Evolutionary conservation across 2,113 vertebrate species (phyloP).

Genomic region (Falco punctatus): DNA sequence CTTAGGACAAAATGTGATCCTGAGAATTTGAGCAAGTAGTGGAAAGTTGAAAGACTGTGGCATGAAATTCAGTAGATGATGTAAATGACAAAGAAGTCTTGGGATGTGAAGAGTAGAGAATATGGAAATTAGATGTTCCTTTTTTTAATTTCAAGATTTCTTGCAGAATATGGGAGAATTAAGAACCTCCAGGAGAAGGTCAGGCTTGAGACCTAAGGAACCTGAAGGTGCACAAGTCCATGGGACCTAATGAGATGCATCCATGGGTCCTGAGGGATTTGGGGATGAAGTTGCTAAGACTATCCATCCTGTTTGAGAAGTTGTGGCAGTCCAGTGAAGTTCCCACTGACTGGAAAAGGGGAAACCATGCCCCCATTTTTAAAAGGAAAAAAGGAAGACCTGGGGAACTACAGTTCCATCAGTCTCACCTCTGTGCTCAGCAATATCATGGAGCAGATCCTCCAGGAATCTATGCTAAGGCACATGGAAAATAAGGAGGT

Average conservation of each 20-base stretch:
- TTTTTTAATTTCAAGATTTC: neutral
- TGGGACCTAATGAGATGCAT: neutral
- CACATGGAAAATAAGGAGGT: neutral
- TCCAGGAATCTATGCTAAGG: neutral
- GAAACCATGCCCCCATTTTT: accelerated
- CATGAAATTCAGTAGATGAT: neutral
- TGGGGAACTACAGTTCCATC: neutral
- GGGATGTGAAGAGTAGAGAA: neutral
- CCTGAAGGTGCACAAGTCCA: neutral
- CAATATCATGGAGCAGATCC: neutral
- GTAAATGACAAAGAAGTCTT: neutral
- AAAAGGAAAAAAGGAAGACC: neutral
- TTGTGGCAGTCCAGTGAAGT: neutral
- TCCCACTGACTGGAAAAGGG: neutral
- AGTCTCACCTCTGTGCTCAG: neutral
- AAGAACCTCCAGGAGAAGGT: neutral
- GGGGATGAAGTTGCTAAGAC: neutral
- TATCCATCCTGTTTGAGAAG: neutral
- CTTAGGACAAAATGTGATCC: neutral
- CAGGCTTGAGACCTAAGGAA: neutral
- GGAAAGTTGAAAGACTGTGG: neutral
- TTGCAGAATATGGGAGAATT: neutral
- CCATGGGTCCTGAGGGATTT: neutral
- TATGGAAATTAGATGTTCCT: neutral
- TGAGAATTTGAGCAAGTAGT: neutral